phyloP scores from a whole-genome alignment of 2,888 invertebrate species.

The Rambutsinella grinnellia region DNA sequence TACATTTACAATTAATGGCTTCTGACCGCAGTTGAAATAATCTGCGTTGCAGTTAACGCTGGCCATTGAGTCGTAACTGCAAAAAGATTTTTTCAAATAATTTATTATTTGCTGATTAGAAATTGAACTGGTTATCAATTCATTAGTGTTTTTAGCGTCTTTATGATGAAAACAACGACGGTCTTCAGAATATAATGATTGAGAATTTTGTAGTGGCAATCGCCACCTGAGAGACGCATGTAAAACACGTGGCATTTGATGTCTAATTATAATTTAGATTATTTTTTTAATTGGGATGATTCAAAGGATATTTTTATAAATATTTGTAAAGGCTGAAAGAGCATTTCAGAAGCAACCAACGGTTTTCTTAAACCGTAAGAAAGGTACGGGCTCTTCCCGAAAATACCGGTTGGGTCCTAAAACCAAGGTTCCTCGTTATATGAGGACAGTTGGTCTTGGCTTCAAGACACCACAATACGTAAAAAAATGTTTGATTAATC shows the following conservation, averaged over 20 bases:
- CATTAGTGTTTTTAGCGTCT: slow-evolving; percentile 13
- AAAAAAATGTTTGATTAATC: too few relatives aligned
- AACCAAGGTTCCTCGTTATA: slow-evolving; percentile 79
- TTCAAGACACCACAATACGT: slow-evolving; percentile 86
- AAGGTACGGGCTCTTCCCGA: slow-evolving; percentile 70
- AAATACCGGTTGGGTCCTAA: slow-evolving; percentile 69
- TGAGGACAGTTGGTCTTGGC: slow-evolving; percentile 92
- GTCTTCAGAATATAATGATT: slow-evolving; percentile 72
- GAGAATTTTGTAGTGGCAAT: slow-evolving; percentile 33
- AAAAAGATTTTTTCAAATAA: too few relatives aligned
- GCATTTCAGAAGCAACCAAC: slow-evolving; percentile 95
- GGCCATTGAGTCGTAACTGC: too few relatives aligned
- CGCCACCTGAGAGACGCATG: slow-evolving; percentile 24
- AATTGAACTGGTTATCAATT: too few relatives aligned
- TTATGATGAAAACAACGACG: slow-evolving; percentile 75
- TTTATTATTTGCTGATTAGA: too few relatives aligned
- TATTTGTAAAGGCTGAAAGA: slow-evolving; percentile 82
- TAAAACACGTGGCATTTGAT: neutral
- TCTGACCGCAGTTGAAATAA: too few relatives aligned
- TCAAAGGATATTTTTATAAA: neutral
- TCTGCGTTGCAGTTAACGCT: too few relatives aligned
- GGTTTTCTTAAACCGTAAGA: slow-evolving; percentile 92
- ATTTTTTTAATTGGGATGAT: neutral
- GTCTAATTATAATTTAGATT: neutral
- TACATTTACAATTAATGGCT: too few relatives aligned